Evolutionary conservation across 2,113 vertebrate species (phyloP).

Genomic region (Syngnathus floridae): DNA sequence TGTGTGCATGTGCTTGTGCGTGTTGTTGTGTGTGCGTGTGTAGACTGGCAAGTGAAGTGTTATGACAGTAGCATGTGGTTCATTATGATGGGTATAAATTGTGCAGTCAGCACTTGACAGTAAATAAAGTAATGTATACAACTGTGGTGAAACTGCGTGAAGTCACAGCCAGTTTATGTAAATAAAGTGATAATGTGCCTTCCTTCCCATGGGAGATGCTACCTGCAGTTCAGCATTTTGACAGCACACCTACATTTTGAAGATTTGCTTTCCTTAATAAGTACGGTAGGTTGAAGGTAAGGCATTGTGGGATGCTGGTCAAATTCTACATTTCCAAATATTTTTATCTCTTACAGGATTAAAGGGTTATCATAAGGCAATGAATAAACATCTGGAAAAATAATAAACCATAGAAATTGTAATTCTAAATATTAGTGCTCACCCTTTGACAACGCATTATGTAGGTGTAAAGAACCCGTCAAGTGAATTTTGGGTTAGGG

Average conservation of each 20-base stretch:
- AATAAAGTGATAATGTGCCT: neutral
- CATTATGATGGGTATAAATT: constrained; percentile 3
- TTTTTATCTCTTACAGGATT: neutral
- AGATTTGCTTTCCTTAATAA: neutral
- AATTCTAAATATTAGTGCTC: neutral
- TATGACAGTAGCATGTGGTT: neutral
- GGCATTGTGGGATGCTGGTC: neutral
- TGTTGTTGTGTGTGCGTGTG: neutral
- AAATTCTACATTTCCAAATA: neutral
- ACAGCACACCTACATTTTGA: constrained; percentile 1
- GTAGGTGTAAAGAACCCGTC: too few species aligned
- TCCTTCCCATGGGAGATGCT: constrained; percentile 3
- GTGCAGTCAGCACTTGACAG: neutral
- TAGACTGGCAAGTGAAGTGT: neutral
- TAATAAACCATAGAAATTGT: neutral
- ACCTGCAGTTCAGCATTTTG: constrained; percentile 3
- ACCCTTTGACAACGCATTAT: neutral
- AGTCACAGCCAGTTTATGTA: constrained; percentile 1
- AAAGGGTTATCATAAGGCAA: neutral
- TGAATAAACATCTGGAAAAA: neutral
- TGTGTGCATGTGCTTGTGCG: constrained; percentile 7
- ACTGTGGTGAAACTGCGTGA: neutral
- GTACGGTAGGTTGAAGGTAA: neutral
- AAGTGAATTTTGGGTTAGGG: too few species aligned
- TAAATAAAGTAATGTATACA: constrained; percentile 1